phyloP scores from a whole-genome alignment of 2,797 vertebrate genomes.

The Aythya fuligula region DNA sequence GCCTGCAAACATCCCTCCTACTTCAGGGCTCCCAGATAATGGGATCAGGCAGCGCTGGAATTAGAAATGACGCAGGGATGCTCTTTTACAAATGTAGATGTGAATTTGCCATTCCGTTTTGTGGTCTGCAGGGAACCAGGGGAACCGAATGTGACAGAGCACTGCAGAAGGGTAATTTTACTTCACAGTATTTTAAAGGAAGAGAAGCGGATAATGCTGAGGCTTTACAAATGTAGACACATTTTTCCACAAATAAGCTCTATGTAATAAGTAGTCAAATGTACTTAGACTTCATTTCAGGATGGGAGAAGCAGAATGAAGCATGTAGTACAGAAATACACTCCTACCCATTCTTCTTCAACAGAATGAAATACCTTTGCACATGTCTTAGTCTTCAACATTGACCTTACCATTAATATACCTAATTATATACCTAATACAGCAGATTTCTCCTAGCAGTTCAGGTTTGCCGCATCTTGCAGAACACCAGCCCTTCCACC shows the following conservation, averaged over 20 bases:
- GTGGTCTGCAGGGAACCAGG: background rate
- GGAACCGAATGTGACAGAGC: background rate
- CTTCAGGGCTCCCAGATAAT: background rate
- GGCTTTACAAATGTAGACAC: background rate
- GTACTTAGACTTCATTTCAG: background rate
- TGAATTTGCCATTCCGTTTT: background rate
- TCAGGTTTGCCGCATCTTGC: background rate
- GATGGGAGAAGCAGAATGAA: background rate
- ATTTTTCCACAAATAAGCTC: constrained; percentile 14
- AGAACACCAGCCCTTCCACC: background rate
- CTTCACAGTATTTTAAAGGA: background rate
- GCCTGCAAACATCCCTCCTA: background rate
- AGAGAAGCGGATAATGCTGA: background rate
- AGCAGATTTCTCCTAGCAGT: background rate
- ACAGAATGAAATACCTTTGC: background rate
- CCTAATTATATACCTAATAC: background rate
- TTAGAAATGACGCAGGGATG: background rate
- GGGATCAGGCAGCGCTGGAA: background rate
- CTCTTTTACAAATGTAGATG: background rate
- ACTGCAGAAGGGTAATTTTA: background rate
- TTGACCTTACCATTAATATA: background rate
- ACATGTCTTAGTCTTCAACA: background rate
- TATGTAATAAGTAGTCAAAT: background rate
- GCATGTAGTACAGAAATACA: background rate
- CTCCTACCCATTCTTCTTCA: background rate